Base-by-base conservation (phyloP, 2,888 invertebrate genomes). In the Lithophane ornitopus region DNA sequence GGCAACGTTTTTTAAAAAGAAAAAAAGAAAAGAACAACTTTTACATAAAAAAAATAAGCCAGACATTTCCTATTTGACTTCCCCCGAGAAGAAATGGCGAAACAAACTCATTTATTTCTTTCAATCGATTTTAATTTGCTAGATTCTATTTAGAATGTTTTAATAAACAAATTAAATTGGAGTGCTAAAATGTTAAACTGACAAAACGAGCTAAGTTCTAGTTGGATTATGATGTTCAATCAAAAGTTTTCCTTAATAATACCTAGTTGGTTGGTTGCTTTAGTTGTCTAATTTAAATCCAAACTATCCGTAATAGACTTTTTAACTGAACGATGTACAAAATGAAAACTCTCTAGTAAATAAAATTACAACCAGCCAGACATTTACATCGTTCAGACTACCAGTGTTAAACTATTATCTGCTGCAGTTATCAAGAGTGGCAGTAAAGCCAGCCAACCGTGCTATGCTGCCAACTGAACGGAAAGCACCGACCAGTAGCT, bases 371-470 rank as follows among this genome's bases (percentile, higher is more conserved):
- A 82, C 19, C 22, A 46, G 22, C 11, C 9, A 44, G 67, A 69
- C 71, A 46, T 46, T 39, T 6, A 71, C 34, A 71, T 46, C 56
- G n/a, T 46, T 78, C 52, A 58, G 63, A n/a, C 65, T 65, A 65
- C 72, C 67, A 46, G 75, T 73, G 52, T 61, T 26, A 67, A 61
- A 58, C 44, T 52, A 73, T 59, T 85, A 81, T 72, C 84, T 85
- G 70, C 81, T 74, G 74, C 79, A 80, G 75, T 76, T 87, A 89
- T 88, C 86, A 82, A 78, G 71, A 82, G 76, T 76, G 89, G 88
- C 85, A 87, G 87, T 81, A 70, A 46, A 72, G 14, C 56, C 87
- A 78, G 75, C 79, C 69, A 74, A 76, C 67, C 88, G 79, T 85
- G 73, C 12, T 1, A 2, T 39, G 70, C 14, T 56, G 54, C 49